phyloP scores from a whole-genome alignment of 2,113 vertebrate genomes.

The Capreolus pygargus region DNA sequence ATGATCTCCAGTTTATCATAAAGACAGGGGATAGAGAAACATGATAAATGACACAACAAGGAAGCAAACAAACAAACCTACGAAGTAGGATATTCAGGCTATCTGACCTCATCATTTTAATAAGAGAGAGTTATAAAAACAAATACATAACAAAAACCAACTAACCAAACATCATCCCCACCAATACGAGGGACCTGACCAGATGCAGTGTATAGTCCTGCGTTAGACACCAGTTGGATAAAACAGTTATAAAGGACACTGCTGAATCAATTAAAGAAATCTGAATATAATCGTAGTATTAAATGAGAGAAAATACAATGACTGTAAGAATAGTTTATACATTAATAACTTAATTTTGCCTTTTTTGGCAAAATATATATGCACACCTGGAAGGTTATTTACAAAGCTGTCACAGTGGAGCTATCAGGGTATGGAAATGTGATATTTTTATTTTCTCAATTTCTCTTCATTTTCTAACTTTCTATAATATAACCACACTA shows the following conservation, averaged over 20 bases:
- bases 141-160: neutral
- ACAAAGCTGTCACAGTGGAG: neutral
- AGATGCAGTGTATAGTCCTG: neutral
- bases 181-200: neutral
- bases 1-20: constrained; percentile 32
- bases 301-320: neutral
- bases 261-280: constrained; percentile 23
- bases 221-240: neutral
- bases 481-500: neutral
- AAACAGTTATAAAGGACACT: neutral
- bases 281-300: neutral
- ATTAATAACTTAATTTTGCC: neutral
- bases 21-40: neutral
- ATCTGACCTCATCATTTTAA: neutral
- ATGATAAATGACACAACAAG: neutral
- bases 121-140: neutral
- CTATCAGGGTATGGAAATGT: neutral
- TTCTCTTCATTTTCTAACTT: constrained; percentile 26
- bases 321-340: neutral
- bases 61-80: neutral
- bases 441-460: neutral
- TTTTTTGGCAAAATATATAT: constrained; percentile 3
- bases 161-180: neutral
- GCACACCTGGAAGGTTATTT: neutral
- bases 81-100: neutral